phyloP scores from a whole-genome alignment of 2,888 invertebrate species.

The Phlogophora meticulosa region DNA sequence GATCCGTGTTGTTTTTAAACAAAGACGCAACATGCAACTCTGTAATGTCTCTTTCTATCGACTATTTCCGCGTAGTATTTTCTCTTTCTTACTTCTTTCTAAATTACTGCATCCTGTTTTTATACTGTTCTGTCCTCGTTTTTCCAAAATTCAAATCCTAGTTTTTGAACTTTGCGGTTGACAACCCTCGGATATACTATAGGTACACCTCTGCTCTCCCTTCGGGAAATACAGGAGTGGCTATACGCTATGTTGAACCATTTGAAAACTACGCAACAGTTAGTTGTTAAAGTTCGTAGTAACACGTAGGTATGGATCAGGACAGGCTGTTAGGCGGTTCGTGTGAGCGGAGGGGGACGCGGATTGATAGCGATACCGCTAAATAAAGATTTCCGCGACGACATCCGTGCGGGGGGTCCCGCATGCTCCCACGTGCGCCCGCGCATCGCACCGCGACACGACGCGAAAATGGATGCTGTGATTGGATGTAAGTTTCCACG shows the following conservation, averaged over 20 bases:
- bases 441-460: slow-evolving; percentile 47
- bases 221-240: too few species aligned
- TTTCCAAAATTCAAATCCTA: too few species aligned
- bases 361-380: slow-evolving; percentile 85
- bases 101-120: too few species aligned
- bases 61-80: too few species aligned
- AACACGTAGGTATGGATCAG: slow-evolving; percentile 30
- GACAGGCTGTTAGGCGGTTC: slow-evolving; percentile 68
- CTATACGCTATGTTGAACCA: neutral
- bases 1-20: too few species aligned
- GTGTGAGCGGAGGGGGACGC: slow-evolving; percentile 86
- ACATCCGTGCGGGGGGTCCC: slow-evolving; percentile 85
- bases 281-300: neutral
- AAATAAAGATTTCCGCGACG: slow-evolving; percentile 89
- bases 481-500: slow-evolving; percentile 13
- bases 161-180: too few species aligned
- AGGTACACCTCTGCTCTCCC: too few species aligned
- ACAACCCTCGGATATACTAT: too few species aligned
- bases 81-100: too few species aligned
- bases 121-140: too few species aligned
- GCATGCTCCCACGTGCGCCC: slow-evolving; percentile 62
- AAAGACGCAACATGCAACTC: too few species aligned
- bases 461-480: slow-evolving; percentile 43
- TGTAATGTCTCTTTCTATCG: too few species aligned
- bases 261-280: neutral